Conservation (phyloP, 2,888 invertebrate species). For the Oxyscelio sp. region DNA sequence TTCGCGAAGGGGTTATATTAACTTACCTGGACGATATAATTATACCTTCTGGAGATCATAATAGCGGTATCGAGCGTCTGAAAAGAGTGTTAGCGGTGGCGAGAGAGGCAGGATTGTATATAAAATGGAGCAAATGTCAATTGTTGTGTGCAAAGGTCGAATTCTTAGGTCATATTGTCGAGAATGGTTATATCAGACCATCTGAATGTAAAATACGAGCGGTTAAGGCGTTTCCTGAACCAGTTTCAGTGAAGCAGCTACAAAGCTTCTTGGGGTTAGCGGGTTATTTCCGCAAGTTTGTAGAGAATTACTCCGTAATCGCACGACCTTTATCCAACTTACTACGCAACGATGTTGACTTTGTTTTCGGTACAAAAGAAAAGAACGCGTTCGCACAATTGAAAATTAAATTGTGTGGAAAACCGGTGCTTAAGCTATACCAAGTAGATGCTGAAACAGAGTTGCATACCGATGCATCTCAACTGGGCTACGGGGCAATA, state of each 20-base stretch:
- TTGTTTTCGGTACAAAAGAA: background rate
- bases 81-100: background rate
- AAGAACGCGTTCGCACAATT: background rate
- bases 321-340: constrained; percentile 14
- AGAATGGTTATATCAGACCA: background rate
- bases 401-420: background rate
- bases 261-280: too few relatives aligned
- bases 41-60: constrained; percentile 39
- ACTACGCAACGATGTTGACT: background rate
- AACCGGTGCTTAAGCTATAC: too few relatives aligned
- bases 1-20: constrained; percentile 55
- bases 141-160: background rate
- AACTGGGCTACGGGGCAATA: background rate
- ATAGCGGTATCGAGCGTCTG: constrained; percentile 52
- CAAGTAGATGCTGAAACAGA: too few relatives aligned
- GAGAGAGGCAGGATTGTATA: background rate
- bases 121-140: background rate
- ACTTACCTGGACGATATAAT: too few relatives aligned
- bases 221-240: background rate
- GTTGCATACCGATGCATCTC: too few relatives aligned
- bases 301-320: background rate
- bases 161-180: background rate
- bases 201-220: background rate
- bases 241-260: background rate
- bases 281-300: background rate